Conservation (phyloP, 2,113 vertebrate species). For the Pithys albifrons region DNA sequence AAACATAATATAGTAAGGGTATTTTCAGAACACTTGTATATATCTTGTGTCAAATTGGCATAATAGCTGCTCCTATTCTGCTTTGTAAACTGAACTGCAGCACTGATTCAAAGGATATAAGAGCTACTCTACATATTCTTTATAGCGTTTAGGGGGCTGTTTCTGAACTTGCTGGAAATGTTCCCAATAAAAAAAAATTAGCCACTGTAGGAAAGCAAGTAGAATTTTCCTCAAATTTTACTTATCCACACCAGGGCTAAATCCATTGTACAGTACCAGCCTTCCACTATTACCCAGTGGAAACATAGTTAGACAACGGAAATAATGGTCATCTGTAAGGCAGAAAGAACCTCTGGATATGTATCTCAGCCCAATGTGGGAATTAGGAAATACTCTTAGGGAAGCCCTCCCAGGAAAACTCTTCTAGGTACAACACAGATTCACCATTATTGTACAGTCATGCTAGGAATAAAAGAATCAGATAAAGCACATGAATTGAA, state of each 20-base stretch:
- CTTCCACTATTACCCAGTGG: not conserved
- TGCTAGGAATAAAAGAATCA: not conserved
- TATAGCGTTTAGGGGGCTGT: not conserved
- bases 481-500: not conserved
- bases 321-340: not conserved
- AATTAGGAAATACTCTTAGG: not conserved
- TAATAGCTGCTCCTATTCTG: not conserved
- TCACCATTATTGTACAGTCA: not conserved
- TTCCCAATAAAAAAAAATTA: not conserved
- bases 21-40: not conserved
- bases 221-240: not conserved
- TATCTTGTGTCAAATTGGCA: not conserved
- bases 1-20: not conserved
- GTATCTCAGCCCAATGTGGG: not conserved
- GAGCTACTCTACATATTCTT: not conserved
- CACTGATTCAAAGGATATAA: not conserved
- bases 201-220: not conserved
- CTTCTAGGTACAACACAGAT: not conserved
- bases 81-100: not conserved
- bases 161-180: not conserved
- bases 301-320: not conserved
- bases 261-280: not conserved
- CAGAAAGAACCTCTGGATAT: not conserved
- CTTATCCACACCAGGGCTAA: not conserved
- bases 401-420: not conserved